A percentile compares a stretch with the other conserved stretches of the same genome.
Conservation (phyloP, 92 coral and sea anemone genomes). For the Pocillopora grandis region DNA sequence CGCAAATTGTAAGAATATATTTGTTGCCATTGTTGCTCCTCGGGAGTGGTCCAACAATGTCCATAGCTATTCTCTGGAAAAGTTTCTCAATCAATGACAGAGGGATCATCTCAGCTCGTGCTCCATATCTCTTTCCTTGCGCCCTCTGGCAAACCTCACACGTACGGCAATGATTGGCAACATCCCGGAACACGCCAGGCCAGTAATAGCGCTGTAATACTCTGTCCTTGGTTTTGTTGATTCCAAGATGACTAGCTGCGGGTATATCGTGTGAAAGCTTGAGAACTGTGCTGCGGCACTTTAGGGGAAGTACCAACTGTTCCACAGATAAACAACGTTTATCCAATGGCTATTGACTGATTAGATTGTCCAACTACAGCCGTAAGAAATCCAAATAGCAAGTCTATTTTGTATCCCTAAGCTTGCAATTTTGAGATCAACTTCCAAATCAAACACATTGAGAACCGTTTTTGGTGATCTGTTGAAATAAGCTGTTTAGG, state of each 20-base stretch:
- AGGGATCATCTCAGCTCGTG: conserved; percentile 21
- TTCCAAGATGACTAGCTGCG: conserved; percentile 41
- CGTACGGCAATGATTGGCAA: conserved; percentile 25
- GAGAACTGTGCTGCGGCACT: conserved; percentile 8
- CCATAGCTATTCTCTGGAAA: conserved; percentile 53
- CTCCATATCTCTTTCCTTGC: neutral
- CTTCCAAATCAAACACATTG: too few relatives aligned
- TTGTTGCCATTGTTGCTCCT: conserved; percentile 34
- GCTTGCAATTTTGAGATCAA: too few relatives aligned
- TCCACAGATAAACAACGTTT: too few relatives aligned
- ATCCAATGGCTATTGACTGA: too few relatives aligned
- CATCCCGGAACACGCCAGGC: conserved; percentile 47
- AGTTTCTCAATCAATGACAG: conserved; percentile 46
- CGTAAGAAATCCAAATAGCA: too few relatives aligned
- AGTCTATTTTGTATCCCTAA: too few relatives aligned
- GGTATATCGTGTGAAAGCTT: conserved; percentile 36
- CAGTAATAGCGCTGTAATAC: conserved; percentile 37
- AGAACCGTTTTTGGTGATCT: too few relatives aligned
- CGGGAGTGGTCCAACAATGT: conserved; percentile 49
- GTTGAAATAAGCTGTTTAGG: too few relatives aligned
- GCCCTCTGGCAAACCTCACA: conserved; percentile 40
- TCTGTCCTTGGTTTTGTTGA: conserved; percentile 26
- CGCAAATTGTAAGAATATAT: conserved; percentile 42
- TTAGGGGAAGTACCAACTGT: conserved; percentile 14
- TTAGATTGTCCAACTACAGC: too few relatives aligned